Base-by-base conservation (phyloP, 1,140 invertebrate species). In the Euborellia annulipes region DNA sequence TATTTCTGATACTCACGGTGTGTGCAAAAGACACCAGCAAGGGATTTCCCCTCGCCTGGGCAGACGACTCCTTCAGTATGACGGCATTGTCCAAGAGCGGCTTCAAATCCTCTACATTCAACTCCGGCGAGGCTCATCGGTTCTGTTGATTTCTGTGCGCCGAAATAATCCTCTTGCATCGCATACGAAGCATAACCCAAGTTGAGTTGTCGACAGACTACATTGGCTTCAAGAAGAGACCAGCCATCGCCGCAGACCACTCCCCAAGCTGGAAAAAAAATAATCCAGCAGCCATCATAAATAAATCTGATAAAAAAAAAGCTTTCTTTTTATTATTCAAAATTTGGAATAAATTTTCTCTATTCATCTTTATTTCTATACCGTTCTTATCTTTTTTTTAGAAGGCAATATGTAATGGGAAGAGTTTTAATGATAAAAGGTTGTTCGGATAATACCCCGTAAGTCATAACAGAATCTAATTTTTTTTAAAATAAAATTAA, bases 181-280 rank as follows among this genome's bases (percentile, higher is more conserved):
- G 84, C 83, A 50, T 78, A 73, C 39, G 73, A 73, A 1, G 86
- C 86, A 56, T 76, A 88, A 1, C 83, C 83, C 1, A 83, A 58
- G 3, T 70, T 75, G 22, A 87, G 57, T 55, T 84, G 76, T 18
- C 73, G 72, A 55, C 90, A 95, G 17, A 89, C 74, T 1, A 89
- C 82, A 50, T 71, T 72, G 0, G 87, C 86, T 63, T 93, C 89
- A 36, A 82, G 67, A 0, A 90, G 56, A 1, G 82, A 81, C 86
- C 85, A 94, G 22, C 83, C 84, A 58, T 90, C 85, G 6, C 81
- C 82, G 60, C 91, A 95, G 18, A 94, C 73, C 11, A 78, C 71
- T n/a, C 85, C 78, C 88, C 88, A 94, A 18, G 58, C 60, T 66
- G 48, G 11, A 50, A 45, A 20, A 36, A 23, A 16, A n/a, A n/a